Percentiles rank a stretch among this genome's conserved stretches.
phyloP scores from a whole-genome alignment of 2,797 vertebrate species.

The Cyclura pinguis region DNA sequence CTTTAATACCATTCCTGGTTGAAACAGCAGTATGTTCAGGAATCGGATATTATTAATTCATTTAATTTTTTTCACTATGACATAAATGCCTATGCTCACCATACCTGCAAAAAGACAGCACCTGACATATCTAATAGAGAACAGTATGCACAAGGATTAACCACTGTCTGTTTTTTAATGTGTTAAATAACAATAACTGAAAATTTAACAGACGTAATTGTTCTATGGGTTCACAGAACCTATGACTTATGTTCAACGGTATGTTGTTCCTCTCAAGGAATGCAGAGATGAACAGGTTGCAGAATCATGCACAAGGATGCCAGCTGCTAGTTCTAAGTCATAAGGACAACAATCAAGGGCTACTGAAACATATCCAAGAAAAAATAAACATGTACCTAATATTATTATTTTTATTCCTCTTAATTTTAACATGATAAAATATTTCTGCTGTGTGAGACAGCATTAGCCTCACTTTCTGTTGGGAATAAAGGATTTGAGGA shows the following conservation, averaged over 20 bases:
- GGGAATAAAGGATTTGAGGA: background rate
- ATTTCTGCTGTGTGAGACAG: background rate
- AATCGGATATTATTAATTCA: background rate
- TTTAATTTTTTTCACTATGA: constrained; percentile 27
- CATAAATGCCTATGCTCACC: background rate
- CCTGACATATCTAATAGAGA: background rate
- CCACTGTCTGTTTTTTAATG: background rate
- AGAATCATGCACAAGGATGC: background rate
- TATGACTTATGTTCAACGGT: background rate
- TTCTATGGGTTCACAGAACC: background rate
- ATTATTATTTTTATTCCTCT: background rate
- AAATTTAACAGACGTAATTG: background rate
- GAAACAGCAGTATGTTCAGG: constrained; percentile 10
- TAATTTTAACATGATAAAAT: background rate
- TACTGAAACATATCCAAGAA: background rate
- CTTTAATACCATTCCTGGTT: constrained; percentile 53
- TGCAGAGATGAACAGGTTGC: background rate
- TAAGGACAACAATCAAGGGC: background rate
- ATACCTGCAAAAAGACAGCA: background rate
- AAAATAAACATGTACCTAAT: too few relatives aligned
- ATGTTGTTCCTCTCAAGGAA: background rate
- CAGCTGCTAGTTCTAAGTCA: background rate
- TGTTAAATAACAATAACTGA: background rate
- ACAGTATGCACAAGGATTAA: background rate
- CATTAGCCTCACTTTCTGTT: background rate